A percentile compares a stretch with the other conserved stretches of the same genome.
Conservation (phyloP, 2,797 vertebrate species). For the Sebastes dallii region DNA sequence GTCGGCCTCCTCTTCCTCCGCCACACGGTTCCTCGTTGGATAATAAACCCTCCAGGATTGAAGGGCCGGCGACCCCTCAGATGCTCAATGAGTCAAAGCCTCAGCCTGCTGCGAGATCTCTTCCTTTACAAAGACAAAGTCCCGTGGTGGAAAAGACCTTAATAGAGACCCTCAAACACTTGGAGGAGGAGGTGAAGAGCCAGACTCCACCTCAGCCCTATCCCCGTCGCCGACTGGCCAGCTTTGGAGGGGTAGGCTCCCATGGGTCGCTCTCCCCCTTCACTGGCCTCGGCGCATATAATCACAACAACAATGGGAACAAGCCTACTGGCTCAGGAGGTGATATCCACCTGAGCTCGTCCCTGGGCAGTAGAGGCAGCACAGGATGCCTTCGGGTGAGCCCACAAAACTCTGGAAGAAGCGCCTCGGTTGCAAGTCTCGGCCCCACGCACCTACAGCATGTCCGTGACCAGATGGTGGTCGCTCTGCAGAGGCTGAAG, state of each 20-base stretch:
- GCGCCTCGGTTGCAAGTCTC: constrained; percentile 86
- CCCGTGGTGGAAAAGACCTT: constrained; percentile 86
- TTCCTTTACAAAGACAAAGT: constrained; percentile 80
- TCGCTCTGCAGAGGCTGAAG: constrained; percentile 93
- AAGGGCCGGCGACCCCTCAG: constrained; percentile 50
- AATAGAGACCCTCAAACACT: constrained; percentile 84
- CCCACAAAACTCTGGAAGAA: constrained; percentile 90
- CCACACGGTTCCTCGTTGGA: constrained; percentile 66
- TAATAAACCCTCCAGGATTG: constrained; percentile 59
- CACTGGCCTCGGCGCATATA: constrained; percentile 84
- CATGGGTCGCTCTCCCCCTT: constrained; percentile 89
- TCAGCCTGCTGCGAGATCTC: constrained; percentile 81
- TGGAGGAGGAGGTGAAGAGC: constrained; percentile 84
- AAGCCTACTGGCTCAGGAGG: constrained; percentile 71
- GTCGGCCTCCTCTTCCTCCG: constrained; percentile 81
- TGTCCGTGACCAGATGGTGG: constrained; percentile 97
- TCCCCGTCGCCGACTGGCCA: constrained; percentile 90
- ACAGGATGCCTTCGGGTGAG: constrained; percentile 87
- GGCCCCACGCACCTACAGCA: constrained; percentile 91
- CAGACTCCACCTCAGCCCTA: constrained; percentile 71
- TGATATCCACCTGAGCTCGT: constrained; percentile 81
- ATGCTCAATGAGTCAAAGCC: constrained; percentile 61
- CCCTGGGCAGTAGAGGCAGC: constrained; percentile 82
- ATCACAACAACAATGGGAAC: constrained; percentile 85
- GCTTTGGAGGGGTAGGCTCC: constrained; percentile 92